These are phyloP conservation scores for Limnephilus lunatus DNA, from an alignment of 2,888 invertebrate genomes.

Conservation along the genomic window DNA sequence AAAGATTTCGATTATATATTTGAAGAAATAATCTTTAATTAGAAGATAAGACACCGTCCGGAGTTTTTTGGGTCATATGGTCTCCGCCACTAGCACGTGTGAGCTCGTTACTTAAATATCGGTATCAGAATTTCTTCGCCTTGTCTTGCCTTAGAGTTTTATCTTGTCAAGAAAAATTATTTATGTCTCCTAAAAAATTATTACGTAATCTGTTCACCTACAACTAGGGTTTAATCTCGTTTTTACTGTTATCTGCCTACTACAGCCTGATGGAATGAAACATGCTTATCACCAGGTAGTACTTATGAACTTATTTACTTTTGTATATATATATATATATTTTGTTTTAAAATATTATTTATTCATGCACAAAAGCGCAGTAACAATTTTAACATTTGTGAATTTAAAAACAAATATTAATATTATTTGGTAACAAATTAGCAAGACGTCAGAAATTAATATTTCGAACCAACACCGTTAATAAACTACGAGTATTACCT, in stretches of 20 bases:
- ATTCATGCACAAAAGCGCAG: no score
- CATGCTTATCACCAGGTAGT: no score
- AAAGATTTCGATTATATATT: neutral
- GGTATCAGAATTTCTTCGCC: constrained; percentile 20
- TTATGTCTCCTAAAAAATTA: constrained; percentile 1
- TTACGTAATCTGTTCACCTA: constrained; percentile 29
- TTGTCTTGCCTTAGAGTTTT: constrained; percentile 17
- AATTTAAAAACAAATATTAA: no score
- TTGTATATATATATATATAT: no score
- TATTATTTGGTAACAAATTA: no score
- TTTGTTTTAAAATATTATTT: no score
- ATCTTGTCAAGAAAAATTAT: constrained; percentile 26
- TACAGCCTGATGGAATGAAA: neutral
- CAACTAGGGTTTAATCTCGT: constrained; percentile 22
- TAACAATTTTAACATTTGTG: no score
- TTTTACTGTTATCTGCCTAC: constrained; percentile 15
- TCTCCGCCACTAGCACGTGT: neutral
- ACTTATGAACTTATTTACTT: no score
- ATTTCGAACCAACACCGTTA: no score
- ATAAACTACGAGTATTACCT: no score
- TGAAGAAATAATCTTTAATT: neutral
- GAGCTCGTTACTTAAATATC: constrained; percentile 25
- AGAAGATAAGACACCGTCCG: constrained; percentile 23
- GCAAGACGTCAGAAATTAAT: no score
- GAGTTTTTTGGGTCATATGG: constrained; percentile 26